Conservation (phyloP, 2,113 vertebrate species). For the Eulacestoma nigropectus region DNA sequence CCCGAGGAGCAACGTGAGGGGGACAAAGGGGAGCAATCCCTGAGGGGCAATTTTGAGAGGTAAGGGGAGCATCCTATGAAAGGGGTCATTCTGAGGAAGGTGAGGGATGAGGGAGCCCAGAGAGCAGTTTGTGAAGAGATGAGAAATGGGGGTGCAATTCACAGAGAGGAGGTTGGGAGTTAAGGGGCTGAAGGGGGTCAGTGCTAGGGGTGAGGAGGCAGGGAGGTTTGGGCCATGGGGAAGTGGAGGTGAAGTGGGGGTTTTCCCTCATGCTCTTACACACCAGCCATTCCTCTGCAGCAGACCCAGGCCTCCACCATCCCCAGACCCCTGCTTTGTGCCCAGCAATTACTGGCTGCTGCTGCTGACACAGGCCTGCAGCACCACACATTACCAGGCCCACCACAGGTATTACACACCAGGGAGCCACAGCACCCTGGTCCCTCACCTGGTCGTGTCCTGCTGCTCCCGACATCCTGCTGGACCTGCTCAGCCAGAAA, state of each 20-base stretch:
- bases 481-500: not conserved
- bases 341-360: not conserved
- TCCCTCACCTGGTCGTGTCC: not conserved
- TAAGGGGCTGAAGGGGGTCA: not conserved
- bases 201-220: not conserved
- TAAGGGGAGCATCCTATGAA: not conserved
- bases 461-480: not conserved
- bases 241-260: not conserved
- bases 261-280: not conserved
- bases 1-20: fast-evolving
- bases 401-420: fast-evolving
- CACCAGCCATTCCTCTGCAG: not conserved
- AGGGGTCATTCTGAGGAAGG: not conserved
- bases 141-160: not conserved
- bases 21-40: not conserved
- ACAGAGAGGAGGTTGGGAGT: not conserved
- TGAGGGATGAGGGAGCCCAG: too few relatives aligned
- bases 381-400: not conserved
- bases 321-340: not conserved
- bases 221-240: not conserved
- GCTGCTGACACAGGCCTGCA: not conserved
- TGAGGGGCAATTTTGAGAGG: not conserved
- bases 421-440: not conserved
- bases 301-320: not conserved
- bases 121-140: not conserved